These are phyloP conservation scores for Spodoptera litura DNA, from an alignment of 1,140 invertebrate species.

Conservation along the genomic window DNA sequence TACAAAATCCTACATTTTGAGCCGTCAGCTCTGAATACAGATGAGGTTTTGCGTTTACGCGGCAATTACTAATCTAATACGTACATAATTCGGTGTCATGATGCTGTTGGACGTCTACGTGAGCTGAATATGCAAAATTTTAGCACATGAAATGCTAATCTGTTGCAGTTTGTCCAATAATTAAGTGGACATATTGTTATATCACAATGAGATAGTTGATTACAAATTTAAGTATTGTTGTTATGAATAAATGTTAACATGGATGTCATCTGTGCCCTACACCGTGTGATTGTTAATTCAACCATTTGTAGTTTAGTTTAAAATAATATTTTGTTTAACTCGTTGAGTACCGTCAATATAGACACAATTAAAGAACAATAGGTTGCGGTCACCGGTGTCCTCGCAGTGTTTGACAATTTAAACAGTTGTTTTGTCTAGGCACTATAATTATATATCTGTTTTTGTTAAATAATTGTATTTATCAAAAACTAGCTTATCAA, in stretches of 20 bases:
- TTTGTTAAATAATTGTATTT: too few species aligned
- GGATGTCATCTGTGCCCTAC: not conserved
- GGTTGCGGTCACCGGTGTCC: too few species aligned
- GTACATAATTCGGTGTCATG: slow-evolving; percentile 58
- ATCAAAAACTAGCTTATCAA: too few species aligned
- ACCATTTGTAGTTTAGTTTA: not conserved
- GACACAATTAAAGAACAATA: too few species aligned
- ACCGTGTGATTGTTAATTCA: not conserved
- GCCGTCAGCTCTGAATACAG: slow-evolving; percentile 53
- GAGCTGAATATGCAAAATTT: slow-evolving; percentile 41
- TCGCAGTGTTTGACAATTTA: too few species aligned
- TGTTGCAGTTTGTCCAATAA: slow-evolving; percentile 47
- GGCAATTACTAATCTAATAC: slow-evolving; percentile 66
- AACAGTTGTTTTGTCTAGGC: too few species aligned
- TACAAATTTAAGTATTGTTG: slow-evolving; percentile 35
- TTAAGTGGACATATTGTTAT: slow-evolving; percentile 34
- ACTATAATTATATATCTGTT: too few species aligned
- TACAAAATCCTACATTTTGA: slow-evolving; percentile 36
- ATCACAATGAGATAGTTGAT: slow-evolving; percentile 26
- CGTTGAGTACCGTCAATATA: too few species aligned
- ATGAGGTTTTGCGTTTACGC: slow-evolving; percentile 62
- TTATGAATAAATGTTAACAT: slow-evolving; percentile 6
- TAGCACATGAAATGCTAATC: slow-evolving; percentile 42
- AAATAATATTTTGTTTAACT: too few species aligned
- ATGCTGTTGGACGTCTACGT: slow-evolving; percentile 49